These are phyloP conservation scores for Melanotus villosus DNA, from an alignment of 2,888 invertebrate genomes.

Conservation along the genomic window DNA sequence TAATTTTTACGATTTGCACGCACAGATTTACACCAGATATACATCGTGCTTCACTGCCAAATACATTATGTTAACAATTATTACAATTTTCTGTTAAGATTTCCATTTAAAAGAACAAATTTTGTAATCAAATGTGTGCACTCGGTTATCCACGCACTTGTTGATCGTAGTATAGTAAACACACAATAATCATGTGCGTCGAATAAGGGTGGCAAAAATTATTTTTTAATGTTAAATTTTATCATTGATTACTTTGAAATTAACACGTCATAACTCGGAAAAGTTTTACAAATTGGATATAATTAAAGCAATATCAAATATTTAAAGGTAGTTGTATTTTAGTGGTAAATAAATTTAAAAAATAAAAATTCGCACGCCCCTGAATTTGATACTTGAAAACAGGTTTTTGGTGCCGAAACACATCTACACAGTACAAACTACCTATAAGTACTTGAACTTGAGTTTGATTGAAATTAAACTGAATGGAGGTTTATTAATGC, in stretches of 20 bases:
- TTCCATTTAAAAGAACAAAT: slow-evolving; percentile 20
- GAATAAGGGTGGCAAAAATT: background rate
- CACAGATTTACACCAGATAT: background rate
- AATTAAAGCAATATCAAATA: too few species aligned
- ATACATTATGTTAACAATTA: slow-evolving; percentile 7
- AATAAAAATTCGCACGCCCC: slow-evolving; percentile 44
- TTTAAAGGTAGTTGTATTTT: too few species aligned
- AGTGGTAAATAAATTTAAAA: too few species aligned
- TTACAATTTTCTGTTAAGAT: slow-evolving; percentile 15
- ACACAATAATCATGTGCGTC: slow-evolving; percentile 34
- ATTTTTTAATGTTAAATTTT: background rate
- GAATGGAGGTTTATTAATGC: too few species aligned
- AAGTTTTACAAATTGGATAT: too few species aligned
- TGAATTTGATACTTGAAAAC: slow-evolving; percentile 52
- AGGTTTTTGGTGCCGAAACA: slow-evolving; percentile 50
- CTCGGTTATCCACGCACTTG: slow-evolving; percentile 35
- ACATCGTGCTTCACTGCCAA: background rate
- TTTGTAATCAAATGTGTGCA: slow-evolving; percentile 11
- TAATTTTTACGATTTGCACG: slow-evolving; percentile 4
- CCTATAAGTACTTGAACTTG: too few species aligned
- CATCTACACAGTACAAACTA: too few species aligned
- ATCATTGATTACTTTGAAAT: background rate
- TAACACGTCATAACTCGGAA: too few species aligned
- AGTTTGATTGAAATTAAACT: too few species aligned
- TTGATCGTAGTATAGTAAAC: slow-evolving; percentile 39